Percentiles rank a stretch among this genome's conserved stretches.
Conservation (phyloP, 2,888 invertebrate genomes). For the Phyllotreta cruciferae region DNA sequence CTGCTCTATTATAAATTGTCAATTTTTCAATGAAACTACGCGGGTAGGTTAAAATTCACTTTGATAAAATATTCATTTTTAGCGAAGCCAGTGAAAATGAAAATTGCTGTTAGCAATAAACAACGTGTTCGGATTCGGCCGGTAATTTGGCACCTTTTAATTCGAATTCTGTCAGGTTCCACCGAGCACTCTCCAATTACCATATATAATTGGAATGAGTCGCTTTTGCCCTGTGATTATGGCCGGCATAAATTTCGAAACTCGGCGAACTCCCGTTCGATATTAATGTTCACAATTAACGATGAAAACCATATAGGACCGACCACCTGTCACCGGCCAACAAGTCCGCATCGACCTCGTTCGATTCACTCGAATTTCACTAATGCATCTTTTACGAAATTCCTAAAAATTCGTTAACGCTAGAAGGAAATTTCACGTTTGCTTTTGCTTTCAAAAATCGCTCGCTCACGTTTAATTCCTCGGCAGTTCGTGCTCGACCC, state of each 20-base stretch:
- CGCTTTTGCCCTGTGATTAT: conserved; percentile 36
- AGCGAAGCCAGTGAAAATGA: conserved; percentile 28
- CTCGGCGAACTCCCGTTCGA: conserved; percentile 31
- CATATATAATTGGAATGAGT: conserved; percentile 45
- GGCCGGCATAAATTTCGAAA: conserved; percentile 32
- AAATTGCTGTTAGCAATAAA: conserved; percentile 38
- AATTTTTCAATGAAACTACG: background rate
- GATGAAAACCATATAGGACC: conserved; percentile 43
- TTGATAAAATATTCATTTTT: conserved; percentile 19
- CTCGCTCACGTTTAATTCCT: too few relatives aligned
- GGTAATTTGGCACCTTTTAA: conserved; percentile 41
- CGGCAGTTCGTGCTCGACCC: conserved; percentile 9
- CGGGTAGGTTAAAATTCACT: conserved; percentile 13
- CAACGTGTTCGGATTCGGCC: conserved; percentile 36
- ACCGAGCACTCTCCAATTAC: conserved; percentile 44
- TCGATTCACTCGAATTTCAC: background rate
- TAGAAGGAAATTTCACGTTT: too few relatives aligned
- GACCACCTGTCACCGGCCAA: conserved; percentile 47
- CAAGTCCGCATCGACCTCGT: conserved; percentile 19
- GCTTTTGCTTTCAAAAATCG: too few relatives aligned
- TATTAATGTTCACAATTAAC: conserved; percentile 48
- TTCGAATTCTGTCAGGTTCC: conserved; percentile 41
- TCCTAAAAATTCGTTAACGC: too few relatives aligned
- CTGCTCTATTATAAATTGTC: too few relatives aligned
- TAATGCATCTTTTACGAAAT: too few relatives aligned